These are phyloP conservation scores for Pocillopora verrucosa DNA, from an alignment of 64 coral and sea anemone genomes.

Conservation along the genomic window DNA sequence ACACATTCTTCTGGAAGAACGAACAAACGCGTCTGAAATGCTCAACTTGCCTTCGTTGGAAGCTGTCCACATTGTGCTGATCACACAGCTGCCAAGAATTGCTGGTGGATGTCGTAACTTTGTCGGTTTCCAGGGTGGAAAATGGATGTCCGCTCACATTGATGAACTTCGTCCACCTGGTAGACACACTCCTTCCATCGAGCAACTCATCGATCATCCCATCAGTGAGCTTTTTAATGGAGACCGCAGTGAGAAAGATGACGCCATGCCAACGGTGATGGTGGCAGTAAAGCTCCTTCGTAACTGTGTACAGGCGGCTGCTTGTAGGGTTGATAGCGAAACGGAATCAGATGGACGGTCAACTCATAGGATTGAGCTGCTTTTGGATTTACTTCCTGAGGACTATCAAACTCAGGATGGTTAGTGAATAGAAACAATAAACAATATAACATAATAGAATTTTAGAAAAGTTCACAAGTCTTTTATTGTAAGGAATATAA, in stretches of 20 bases:
- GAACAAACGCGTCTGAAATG: constrained; percentile 58
- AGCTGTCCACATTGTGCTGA: constrained; percentile 54
- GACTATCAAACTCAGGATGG: constrained; percentile 24
- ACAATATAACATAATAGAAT: not conserved
- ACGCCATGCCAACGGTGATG: not conserved
- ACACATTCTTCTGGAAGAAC: constrained; percentile 74
- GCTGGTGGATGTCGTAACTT: constrained; percentile 70
- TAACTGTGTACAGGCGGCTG: constrained; percentile 68
- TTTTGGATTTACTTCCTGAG: constrained; percentile 55
- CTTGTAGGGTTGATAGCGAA: constrained; percentile 64
- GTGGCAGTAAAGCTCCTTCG: constrained; percentile 47
- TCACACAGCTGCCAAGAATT: constrained; percentile 72
- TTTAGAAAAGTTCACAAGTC: no score
- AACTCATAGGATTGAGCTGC: constrained; percentile 62
- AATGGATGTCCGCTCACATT: constrained; percentile 68
- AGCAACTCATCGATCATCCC: constrained; percentile 59
- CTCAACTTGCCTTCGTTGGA: constrained; percentile 1
- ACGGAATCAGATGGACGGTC: constrained; percentile 29
- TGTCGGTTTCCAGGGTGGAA: constrained; percentile 85
- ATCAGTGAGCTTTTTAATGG: constrained; percentile 68
- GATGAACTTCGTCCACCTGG: constrained; percentile 74
- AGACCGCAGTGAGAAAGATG: not conserved
- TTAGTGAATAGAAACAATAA: not conserved
- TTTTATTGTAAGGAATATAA: no score
- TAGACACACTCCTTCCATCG: constrained; percentile 72